These are phyloP conservation scores for Rhagium mordax DNA, from an alignment of 2,888 invertebrate genomes.

Conservation along the genomic window DNA sequence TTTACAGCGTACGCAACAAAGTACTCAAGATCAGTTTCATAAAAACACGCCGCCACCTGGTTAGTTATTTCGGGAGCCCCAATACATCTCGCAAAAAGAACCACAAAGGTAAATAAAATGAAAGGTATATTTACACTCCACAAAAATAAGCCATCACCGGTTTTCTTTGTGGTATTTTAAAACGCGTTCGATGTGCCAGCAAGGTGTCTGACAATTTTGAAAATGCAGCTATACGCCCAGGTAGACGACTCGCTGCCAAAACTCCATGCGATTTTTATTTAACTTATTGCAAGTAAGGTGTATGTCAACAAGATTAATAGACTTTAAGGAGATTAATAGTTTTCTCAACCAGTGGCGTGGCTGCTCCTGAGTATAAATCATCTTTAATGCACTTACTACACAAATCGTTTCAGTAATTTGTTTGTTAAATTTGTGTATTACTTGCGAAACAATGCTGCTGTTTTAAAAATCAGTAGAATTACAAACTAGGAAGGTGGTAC, in stretches of 20 bases:
- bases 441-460: neutral
- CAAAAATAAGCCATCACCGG: conserved; percentile 23
- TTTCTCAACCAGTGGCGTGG: conserved; percentile 30
- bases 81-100: conserved; percentile 17
- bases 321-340: conserved; percentile 31
- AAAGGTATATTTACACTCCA: conserved; percentile 28
- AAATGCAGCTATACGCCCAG: conserved; percentile 31
- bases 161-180: conserved; percentile 32
- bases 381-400: neutral
- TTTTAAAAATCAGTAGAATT: no score
- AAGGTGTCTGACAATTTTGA: conserved; percentile 36
- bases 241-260: conserved; percentile 30
- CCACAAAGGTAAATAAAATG: conserved; percentile 25
- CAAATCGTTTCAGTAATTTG: conserved; percentile 9
- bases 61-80: conserved; percentile 18
- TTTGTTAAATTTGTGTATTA: conserved; percentile 9
- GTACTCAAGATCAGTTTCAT: neutral
- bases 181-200: conserved; percentile 29
- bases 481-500: no score
- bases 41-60: conserved; percentile 22
- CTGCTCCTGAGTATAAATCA: conserved; percentile 25
- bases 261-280: conserved; percentile 19
- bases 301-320: conserved; percentile 38
- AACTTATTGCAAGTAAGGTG: conserved; percentile 29
- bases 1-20: neutral